Percentiles rank a stretch among this genome's conserved stretches.
phyloP scores from a whole-genome alignment of 2,797 vertebrate genomes.

The Pangasius djambal region DNA sequence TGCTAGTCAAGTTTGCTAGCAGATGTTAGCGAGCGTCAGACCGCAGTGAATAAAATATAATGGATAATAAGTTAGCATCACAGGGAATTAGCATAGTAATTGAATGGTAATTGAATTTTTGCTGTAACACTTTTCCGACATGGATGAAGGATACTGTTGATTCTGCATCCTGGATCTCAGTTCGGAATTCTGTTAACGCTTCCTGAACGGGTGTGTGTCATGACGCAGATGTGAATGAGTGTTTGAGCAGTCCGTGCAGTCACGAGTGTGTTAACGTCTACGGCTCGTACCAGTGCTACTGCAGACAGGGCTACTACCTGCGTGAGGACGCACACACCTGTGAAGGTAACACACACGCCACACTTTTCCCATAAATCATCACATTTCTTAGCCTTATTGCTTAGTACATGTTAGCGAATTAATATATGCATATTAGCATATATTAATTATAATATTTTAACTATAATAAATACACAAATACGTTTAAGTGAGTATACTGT shows the following conservation, averaged over 20 bases:
- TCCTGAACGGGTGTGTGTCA: background rate
- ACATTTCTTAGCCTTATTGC: background rate
- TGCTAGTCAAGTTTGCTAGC: background rate
- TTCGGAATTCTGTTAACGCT: background rate
- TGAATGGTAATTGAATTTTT: background rate
- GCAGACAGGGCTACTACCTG: slow-evolving; percentile 89
- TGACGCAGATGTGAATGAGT: slow-evolving; percentile 88
- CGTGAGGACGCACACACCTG: slow-evolving; percentile 87
- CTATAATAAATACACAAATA: background rate
- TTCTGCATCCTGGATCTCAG: background rate
- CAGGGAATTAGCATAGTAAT: background rate
- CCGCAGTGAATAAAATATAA: background rate
- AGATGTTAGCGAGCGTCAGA: background rate
- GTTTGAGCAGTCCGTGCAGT: slow-evolving; percentile 84
- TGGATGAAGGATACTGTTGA: background rate
- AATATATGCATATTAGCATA: background rate
- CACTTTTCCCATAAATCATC: background rate
- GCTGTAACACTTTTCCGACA: background rate
- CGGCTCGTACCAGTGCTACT: slow-evolving; percentile 97
- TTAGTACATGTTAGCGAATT: background rate
- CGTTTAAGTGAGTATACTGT: background rate
- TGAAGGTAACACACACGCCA: slow-evolving; percentile 75
- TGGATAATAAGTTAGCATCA: background rate
- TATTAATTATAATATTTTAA: background rate
- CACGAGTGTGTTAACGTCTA: slow-evolving; percentile 95